Conservation (phyloP, 2,888 invertebrate species). For the Microctonus brassicae region DNA sequence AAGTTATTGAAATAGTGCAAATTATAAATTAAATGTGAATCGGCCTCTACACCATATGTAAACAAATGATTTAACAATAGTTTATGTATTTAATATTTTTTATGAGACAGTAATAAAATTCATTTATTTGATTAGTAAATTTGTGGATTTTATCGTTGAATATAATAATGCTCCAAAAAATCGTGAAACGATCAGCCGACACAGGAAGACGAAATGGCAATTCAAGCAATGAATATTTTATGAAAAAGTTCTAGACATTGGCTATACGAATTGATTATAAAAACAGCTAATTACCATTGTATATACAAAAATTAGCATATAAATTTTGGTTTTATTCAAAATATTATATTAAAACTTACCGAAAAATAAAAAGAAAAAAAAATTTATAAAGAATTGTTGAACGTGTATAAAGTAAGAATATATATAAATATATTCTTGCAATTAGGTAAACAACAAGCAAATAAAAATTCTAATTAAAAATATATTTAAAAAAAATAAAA, state of each 20-base stretch:
- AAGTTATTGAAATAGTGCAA: not conserved
- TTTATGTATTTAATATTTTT: not conserved
- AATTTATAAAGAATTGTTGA: not conserved
- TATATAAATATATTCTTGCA: too few relatives aligned
- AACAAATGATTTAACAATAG: not conserved
- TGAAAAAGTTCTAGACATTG: not conserved
- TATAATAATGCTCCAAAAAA: not conserved
- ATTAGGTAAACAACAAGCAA: too few relatives aligned
- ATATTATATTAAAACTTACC: not conserved
- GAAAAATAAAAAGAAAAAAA: not conserved
- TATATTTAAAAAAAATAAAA: too few relatives aligned
- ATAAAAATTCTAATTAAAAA: too few relatives aligned
- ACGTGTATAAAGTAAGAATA: too few relatives aligned
- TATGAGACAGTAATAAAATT: not conserved
- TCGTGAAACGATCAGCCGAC: conserved; percentile 5
- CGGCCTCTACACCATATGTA: too few relatives aligned
- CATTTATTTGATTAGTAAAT: not conserved
- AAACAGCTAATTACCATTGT: conserved; percentile 1
- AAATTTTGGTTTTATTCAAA: conserved; percentile 1
- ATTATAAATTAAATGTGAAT: too few relatives aligned
- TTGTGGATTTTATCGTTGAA: not conserved
- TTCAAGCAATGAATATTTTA: not conserved
- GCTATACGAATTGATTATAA: not conserved
- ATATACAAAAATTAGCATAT: not conserved
- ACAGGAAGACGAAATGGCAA: conserved; percentile 15